Conservation (phyloP, 2,888 invertebrate genomes). For the Eumerus sabulonum region DNA sequence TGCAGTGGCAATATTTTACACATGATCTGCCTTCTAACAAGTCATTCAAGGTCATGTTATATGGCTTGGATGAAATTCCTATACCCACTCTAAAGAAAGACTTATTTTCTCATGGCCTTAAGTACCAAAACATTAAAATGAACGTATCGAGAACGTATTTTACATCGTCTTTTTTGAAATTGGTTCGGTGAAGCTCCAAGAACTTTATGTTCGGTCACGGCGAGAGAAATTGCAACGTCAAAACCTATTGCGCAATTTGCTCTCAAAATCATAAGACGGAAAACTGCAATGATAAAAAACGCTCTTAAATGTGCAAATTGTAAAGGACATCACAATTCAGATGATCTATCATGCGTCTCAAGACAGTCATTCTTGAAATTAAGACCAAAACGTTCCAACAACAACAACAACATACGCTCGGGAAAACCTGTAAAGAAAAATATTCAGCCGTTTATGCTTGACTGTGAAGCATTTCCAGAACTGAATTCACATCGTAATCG, state of each 20-base stretch:
- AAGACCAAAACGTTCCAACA: neutral
- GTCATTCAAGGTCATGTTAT: no score
- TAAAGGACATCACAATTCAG: neutral
- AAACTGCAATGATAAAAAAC: neutral
- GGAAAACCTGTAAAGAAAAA: no score
- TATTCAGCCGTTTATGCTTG: no score
- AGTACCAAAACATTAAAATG: neutral
- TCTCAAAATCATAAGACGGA: conserved; percentile 1
- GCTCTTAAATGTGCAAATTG: no score
- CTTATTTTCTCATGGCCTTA: conserved; percentile 7
- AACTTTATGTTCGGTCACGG: neutral
- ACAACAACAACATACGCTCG: no score
- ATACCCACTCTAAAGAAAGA: no score
- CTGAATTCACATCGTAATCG: no score
- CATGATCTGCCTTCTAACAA: conserved; percentile 11
- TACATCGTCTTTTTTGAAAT: no score
- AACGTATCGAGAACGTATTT: no score
- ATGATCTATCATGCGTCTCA: neutral
- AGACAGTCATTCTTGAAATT: neutral
- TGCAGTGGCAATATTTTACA: conserved; percentile 2
- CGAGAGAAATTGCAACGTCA: conserved; percentile 10
- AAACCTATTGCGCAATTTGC: conserved; percentile 8
- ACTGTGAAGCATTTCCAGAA: no score
- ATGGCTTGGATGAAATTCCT: no score
- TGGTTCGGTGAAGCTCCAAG: conserved; percentile 4